Evolutionary conservation across 2,113 vertebrate species (phyloP).

Genomic region (Archilochus colubris): DNA sequence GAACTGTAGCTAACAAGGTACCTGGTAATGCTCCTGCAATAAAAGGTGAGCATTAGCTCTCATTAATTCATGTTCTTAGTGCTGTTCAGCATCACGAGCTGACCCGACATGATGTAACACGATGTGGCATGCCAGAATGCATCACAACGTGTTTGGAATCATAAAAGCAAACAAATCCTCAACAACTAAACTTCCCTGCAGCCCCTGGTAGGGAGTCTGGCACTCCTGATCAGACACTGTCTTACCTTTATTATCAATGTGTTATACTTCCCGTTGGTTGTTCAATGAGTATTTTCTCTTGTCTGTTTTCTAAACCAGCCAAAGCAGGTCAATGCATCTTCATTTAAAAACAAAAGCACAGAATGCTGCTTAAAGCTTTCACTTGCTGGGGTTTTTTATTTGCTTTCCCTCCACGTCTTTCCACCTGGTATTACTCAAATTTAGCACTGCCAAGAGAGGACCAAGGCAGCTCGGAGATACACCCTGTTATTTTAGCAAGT

Average conservation of each 20-base stretch:
- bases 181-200: neutral
- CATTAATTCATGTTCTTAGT: conserved; percentile 37
- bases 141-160: neutral
- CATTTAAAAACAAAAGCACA: conserved; percentile 25
- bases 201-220: neutral
- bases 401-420: neutral
- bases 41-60: conserved; percentile 8
- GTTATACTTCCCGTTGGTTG: neutral
- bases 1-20: neutral
- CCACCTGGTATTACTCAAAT: neutral
- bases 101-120: conserved; percentile 15
- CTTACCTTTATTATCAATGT: neutral
- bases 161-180: neutral
- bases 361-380: neutral
- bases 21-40: neutral
- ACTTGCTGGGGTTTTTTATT: neutral
- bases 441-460: neutral
- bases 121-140: conserved; percentile 38
- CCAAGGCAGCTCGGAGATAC: neutral
- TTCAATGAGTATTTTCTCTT: neutral
- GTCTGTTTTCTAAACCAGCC: neutral
- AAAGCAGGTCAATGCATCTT: neutral
- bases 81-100: neutral
- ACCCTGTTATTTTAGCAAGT: neutral
- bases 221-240: neutral